Base-by-base conservation (phyloP, 2,888 invertebrate genomes). In the Eupeodes latifasciatus region DNA sequence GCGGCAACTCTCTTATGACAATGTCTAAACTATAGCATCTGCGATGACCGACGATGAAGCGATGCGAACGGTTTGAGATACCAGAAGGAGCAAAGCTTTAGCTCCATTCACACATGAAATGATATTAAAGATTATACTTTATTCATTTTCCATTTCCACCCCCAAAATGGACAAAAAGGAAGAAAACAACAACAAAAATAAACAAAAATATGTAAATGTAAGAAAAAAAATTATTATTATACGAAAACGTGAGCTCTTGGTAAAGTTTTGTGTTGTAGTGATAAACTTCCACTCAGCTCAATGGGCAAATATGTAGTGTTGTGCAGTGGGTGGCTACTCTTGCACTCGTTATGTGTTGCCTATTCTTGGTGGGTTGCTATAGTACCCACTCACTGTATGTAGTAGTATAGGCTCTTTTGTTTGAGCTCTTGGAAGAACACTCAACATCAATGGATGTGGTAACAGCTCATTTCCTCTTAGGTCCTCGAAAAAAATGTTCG, bases 261-360 rank as follows among this genome's bases (percentile, higher is more conserved):
- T 51, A 85, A 88, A 88, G 85, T 88, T 85, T 85, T 88, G 81
- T 88, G 69, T 85, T 88, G 57, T 71, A 85, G 87, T 84, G 88
- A 81, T 88, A 88, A 85, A 75, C 85, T 88, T 88, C 78, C 81
- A 88, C 88, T 88, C 88, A 81, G 62, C 88, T 88, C 85, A 85
- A 85, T 85, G 77, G 66, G 72, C 57, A 72, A 59, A 59, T 72
- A 59, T 59, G 72, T 47, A 47, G 55, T 59, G 27, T 62, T 66
- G 27, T 66, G 12, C 7, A 62, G 49, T 49, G 62, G 74, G 75
- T n/a, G 44, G 72, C 72, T 72, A 59, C 44, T 72, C 57, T 71
- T 55, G 49, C 61, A 62, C 61, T 75, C 75, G 66, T 75, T 75
- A 36, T 75, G 12, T 59, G 72, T 47, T 72, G 55, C 79, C 64